Evolutionary conservation across 2,888 invertebrate species (phyloP), one percentile per base, ranked within the genome.

Genomic region (Luffia ferchaultella): DNA sequence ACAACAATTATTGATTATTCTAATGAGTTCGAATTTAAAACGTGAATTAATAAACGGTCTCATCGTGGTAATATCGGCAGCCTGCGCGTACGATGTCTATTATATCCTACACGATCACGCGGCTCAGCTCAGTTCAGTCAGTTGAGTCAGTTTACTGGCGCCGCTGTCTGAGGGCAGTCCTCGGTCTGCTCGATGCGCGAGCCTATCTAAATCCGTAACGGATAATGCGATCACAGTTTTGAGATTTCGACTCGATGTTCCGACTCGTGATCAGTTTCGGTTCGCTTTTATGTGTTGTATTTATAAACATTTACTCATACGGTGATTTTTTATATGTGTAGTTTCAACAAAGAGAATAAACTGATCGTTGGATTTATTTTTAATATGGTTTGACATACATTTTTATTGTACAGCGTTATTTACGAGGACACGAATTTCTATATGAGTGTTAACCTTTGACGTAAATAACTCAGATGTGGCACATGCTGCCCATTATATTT

Each of bases 31-130:
- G 70, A 30, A 70, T 77, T 76, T 68, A 68, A 79, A 77, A 70
- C 70, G 71, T 73, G 75, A 75, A 76, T 76, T 79, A 78, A 77
- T 82, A 80, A 77, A 79, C 76, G 73, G 70, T 67, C 62, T 63
- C 63, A 68, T 67, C 67, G 70, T 67, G 66, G 70, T 12, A 17
- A 45, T 67, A 70, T 66, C 59, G 20, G 42, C 63, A 62, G 63
- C 66, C 42, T 68, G 76, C 76, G 76, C 74, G 75, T 66, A 72
- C 77, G 71, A 68, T 61, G 63, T 16, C 60, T 63, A 60, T 49
- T 41, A 2, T 42, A 42, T 18, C n/a, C n/a, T n/a, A 15, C 2
- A 2, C 18, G 15, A 7, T 17, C 18, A 3, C 19, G 3, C 44
- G 44, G 40, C 43, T 42, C 16, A 5, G 16, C 5, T 45, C n/a